Percentiles rank a stretch among this genome's conserved stretches.
These are phyloP conservation scores for Aphaenogaster rudis DNA, from an alignment of 1,140 invertebrate species.

Conservation along the genomic window DNA sequence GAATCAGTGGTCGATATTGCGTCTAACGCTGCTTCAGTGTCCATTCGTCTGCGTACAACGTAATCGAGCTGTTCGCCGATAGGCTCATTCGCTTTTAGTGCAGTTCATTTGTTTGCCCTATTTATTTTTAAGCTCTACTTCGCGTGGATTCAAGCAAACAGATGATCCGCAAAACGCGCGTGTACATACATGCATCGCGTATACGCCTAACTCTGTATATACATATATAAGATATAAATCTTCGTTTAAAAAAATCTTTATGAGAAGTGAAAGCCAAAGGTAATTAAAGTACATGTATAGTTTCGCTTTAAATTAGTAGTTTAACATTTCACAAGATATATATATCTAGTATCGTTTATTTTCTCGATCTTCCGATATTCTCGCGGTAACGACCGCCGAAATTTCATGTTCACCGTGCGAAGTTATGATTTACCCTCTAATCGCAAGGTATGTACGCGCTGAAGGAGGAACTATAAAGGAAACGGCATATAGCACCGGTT, in stretches of 20 bases:
- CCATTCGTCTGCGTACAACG: neutral
- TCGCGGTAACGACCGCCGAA: neutral
- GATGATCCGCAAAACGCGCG: neutral
- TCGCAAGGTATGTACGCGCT: neutral
- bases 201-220: neutral
- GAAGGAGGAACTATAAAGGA: slow-evolving; percentile 31
- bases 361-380: neutral
- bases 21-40: neutral
- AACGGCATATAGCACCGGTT: slow-evolving; percentile 54
- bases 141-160: neutral
- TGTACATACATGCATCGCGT: neutral
- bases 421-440: neutral
- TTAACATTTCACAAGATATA: slow-evolving; percentile 33
- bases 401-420: neutral
- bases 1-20: neutral
- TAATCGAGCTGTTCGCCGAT: neutral
- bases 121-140: neutral
- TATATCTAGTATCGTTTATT: slow-evolving; percentile 6
- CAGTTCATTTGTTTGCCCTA: neutral
- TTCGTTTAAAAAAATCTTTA: neutral
- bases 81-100: neutral
- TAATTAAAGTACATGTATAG: neutral
- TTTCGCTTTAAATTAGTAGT: slow-evolving; percentile 35
- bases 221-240: slow-evolving; percentile 42
- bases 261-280: neutral